Percentiles rank a stretch among this genome's conserved stretches.
phyloP scores from a whole-genome alignment of 2,797 vertebrate species.

The Trachurus trachurus region DNA sequence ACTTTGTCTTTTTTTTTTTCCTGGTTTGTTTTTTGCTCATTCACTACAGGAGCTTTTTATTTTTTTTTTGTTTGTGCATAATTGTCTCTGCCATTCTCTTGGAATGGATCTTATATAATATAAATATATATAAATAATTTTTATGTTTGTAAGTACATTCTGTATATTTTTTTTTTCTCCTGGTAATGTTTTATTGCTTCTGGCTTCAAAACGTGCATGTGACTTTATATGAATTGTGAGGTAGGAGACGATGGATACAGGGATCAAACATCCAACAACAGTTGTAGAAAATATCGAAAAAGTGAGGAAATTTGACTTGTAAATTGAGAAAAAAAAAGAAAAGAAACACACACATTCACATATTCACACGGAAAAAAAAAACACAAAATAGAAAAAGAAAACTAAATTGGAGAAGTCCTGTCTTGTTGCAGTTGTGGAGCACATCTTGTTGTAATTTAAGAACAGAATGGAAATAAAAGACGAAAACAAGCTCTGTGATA shows the following conservation, averaged over 20 bases:
- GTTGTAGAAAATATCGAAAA: slow-evolving; percentile 46
- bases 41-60: slow-evolving; percentile 72
- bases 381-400: slow-evolving; percentile 23
- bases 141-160: slow-evolving; percentile 97
- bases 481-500: slow-evolving; percentile 80
- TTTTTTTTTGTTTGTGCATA: slow-evolving; percentile 81
- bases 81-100: slow-evolving; percentile 84
- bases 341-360: slow-evolving; percentile 2
- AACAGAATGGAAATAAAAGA: slow-evolving; percentile 85
- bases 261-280: slow-evolving; percentile 60
- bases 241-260: slow-evolving; percentile 72
- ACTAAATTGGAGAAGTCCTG: slow-evolving; percentile 63
- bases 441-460: slow-evolving; percentile 85
- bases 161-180: slow-evolving; percentile 88
- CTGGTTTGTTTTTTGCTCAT: slow-evolving; percentile 61
- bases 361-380: background rate
- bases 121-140: slow-evolving; percentile 91
- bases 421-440: slow-evolving; percentile 81
- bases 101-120: slow-evolving; percentile 89
- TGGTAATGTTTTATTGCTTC: slow-evolving; percentile 85
- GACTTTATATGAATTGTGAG: slow-evolving; percentile 82
- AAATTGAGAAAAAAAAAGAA: slow-evolving; percentile 58
- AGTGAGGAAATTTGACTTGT: slow-evolving; percentile 69
- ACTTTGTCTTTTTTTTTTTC: slow-evolving; percentile 48
- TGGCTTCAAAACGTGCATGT: slow-evolving; percentile 91